A percentile compares a stretch with the other conserved stretches of the same genome.
These are phyloP conservation scores for Lathamus discolor DNA, from an alignment of 2,113 vertebrate species.

Conservation along the genomic window DNA sequence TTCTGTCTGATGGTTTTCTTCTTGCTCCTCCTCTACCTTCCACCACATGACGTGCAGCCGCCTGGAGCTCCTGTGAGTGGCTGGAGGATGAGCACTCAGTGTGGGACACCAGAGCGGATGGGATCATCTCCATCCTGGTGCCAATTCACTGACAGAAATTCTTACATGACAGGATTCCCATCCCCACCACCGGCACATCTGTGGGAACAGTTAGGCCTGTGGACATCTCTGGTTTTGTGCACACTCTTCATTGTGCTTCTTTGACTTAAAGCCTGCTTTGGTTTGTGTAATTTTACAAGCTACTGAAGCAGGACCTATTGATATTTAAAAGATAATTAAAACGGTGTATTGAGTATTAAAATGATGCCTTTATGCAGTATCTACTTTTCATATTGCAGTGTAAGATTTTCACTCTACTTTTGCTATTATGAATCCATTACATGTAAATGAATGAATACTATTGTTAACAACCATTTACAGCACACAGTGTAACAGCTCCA, in stretches of 20 bases:
- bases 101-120: not conserved
- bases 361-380: constrained; percentile 52
- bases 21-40: not conserved
- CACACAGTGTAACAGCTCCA: constrained; percentile 64
- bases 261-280: constrained; percentile 31
- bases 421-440: constrained; percentile 70
- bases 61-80: not conserved
- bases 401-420: constrained; percentile 60
- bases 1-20: not conserved
- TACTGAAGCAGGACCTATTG: constrained; percentile 61
- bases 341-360: constrained; percentile 59
- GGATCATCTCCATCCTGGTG: not conserved
- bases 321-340: constrained; percentile 70
- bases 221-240: not conserved
- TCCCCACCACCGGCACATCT: not conserved
- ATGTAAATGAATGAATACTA: constrained; percentile 66
- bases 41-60: not conserved
- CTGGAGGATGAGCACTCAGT: rapidly evolving
- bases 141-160: not conserved
- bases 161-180: not conserved
- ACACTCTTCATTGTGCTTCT: constrained; percentile 3
- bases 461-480: constrained; percentile 70
- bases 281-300: constrained; percentile 57
- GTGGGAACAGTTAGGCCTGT: not conserved
- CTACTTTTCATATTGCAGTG: constrained; percentile 58